A percentile compares a stretch with the other conserved stretches of the same genome.
Conservation (phyloP, 2,797 vertebrate species). For the Mus minutoides region DNA sequence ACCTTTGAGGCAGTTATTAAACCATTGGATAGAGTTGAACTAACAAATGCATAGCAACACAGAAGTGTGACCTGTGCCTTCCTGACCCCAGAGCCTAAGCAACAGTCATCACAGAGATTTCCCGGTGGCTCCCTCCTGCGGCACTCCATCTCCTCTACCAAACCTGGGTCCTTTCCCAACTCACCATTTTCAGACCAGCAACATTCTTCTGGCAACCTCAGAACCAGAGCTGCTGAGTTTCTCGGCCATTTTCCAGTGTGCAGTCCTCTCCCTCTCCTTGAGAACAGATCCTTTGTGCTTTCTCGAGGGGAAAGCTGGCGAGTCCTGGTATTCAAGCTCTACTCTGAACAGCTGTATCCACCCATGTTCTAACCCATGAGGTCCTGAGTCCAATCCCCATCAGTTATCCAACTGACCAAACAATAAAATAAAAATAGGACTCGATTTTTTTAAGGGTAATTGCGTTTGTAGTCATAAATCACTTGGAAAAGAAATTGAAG, state of each 20-base stretch:
- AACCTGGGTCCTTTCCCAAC: background rate
- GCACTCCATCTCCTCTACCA: background rate
- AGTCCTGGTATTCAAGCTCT: background rate
- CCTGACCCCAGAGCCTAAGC: background rate
- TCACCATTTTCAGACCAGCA: background rate
- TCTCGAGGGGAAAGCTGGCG: background rate
- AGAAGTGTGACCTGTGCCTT: background rate
- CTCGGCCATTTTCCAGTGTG: background rate
- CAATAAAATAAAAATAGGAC: background rate
- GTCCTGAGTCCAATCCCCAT: too few species aligned
- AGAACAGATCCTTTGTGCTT: background rate
- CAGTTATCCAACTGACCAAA: background rate
- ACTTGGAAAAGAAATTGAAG: background rate
- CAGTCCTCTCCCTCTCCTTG: background rate
- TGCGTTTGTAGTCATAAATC: background rate
- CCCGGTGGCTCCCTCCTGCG: fast-evolving
- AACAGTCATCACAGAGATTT: background rate
- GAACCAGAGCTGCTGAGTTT: background rate
- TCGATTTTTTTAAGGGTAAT: background rate
- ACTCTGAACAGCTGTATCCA: background rate
- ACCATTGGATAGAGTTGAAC: background rate
- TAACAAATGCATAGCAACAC: background rate
- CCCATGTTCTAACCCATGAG: background rate
- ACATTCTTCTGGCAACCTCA: background rate
- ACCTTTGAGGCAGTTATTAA: background rate